These are phyloP conservation scores for Drosophila pseudotakahashii DNA, from an alignment of 2,888 invertebrate genomes.

Conservation along the genomic window DNA sequence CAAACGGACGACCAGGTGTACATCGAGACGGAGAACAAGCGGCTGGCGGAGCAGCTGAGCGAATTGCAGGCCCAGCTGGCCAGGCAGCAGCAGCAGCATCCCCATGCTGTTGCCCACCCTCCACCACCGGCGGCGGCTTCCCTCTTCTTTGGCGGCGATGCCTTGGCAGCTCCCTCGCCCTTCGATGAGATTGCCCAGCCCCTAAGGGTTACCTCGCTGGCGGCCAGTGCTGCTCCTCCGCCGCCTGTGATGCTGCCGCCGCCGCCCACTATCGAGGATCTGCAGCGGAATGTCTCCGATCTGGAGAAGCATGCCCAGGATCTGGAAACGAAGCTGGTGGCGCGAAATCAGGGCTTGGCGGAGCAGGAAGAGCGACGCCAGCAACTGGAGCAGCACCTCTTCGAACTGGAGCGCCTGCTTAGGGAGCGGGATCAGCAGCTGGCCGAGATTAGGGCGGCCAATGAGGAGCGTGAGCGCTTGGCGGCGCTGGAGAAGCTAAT, in stretches of 20 bases:
- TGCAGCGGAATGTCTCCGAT: constrained; percentile 83
- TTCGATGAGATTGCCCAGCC: constrained; percentile 82
- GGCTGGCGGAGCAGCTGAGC: constrained; percentile 85
- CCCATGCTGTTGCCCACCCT: constrained; percentile 42
- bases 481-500: constrained; percentile 61
- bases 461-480: constrained; percentile 64
- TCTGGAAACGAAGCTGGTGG: constrained; percentile 81
- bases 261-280: constrained; percentile 84
- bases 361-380: constrained; percentile 52
- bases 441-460: constrained; percentile 53
- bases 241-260: constrained; percentile 17
- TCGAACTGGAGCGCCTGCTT: constrained; percentile 49
- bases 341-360: constrained; percentile 68
- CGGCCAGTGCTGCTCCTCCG: constrained; percentile 18
- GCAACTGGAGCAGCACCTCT: constrained; percentile 50
- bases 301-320: constrained; percentile 83
- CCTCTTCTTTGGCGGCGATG: constrained; percentile 78
- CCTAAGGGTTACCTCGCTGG: constrained; percentile 32
- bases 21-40: constrained; percentile 86
- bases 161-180: constrained; percentile 67
- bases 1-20: constrained; percentile 84
- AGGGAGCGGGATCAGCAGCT: constrained; percentile 50
- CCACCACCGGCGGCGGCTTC: constrained; percentile 63
- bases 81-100: constrained; percentile 84
- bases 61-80: constrained; percentile 84